These are phyloP conservation scores for Anoplopoma fimbria DNA, from an alignment of 2,113 vertebrate species.

Conservation along the genomic window DNA sequence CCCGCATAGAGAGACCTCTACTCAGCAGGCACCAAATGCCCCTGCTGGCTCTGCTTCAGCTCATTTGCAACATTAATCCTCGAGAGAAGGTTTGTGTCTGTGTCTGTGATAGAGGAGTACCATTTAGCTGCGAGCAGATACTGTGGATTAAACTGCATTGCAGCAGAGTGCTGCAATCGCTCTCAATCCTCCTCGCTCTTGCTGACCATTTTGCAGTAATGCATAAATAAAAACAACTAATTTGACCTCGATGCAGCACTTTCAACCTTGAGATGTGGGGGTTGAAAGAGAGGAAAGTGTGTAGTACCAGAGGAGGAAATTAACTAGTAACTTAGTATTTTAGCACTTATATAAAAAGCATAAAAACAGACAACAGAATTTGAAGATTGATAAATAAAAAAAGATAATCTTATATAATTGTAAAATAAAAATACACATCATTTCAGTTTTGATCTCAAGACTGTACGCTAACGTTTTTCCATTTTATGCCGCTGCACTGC, in stretches of 20 bases:
- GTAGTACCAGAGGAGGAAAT: constrained; percentile 5
- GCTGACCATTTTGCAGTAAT: constrained; percentile 39
- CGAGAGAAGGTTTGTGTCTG: constrained; percentile 18
- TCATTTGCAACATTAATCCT: constrained; percentile 53
- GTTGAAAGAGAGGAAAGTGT: constrained; percentile 13
- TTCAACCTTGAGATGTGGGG: constrained; percentile 15
- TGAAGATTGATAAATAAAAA: background rate
- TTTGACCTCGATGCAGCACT: background rate
- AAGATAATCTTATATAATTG: background rate
- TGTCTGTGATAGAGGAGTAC: constrained; percentile 59
- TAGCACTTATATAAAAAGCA: background rate
- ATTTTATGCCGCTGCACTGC: background rate
- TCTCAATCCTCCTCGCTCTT: constrained; percentile 42
- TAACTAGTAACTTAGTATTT: background rate
- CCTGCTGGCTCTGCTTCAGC: constrained; percentile 40
- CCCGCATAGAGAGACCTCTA: background rate
- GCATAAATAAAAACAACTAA: constrained; percentile 52
- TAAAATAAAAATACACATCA: background rate
- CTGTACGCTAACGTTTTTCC: background rate
- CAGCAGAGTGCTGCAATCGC: constrained; percentile 58
- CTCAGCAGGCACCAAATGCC: background rate
- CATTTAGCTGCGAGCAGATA: constrained; percentile 64
- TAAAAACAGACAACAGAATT: background rate
- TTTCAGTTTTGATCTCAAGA: background rate
- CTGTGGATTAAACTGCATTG: constrained; percentile 63